These are phyloP conservation scores for Sitta europaea DNA, from an alignment of 2,113 vertebrate species.

Conservation along the genomic window DNA sequence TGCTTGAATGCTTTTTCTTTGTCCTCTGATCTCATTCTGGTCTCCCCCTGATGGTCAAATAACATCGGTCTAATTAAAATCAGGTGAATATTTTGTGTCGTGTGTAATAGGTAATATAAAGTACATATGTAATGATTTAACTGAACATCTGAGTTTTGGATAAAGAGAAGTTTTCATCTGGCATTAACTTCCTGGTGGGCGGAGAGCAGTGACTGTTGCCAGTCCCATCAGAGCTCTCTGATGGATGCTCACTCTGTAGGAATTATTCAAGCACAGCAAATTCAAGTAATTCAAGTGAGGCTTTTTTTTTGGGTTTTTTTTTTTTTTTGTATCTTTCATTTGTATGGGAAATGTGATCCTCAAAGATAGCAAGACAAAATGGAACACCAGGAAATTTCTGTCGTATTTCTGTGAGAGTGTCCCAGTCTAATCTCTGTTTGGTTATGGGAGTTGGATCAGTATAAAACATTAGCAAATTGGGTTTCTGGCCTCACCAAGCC, in stretches of 20 bases:
- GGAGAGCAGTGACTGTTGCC: background rate
- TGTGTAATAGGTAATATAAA: slow-evolving; percentile 68
- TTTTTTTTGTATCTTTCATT: background rate
- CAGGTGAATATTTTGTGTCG: slow-evolving; percentile 58
- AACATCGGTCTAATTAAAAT: slow-evolving; percentile 58
- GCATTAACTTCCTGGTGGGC: background rate
- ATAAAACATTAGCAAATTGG: background rate
- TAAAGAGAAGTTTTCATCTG: slow-evolving; percentile 45
- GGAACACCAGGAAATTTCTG: background rate
- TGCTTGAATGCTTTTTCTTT: background rate
- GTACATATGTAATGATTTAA: slow-evolving; percentile 55
- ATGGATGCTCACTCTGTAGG: background rate
- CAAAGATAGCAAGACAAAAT: background rate
- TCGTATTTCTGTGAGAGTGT: background rate
- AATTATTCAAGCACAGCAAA: background rate
- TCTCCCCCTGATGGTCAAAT: background rate
- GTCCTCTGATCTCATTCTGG: slow-evolving; percentile 15
- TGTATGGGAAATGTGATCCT: background rate
- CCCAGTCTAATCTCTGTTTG: slow-evolving; percentile 44
- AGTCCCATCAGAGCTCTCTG: background rate
- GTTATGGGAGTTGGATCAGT: background rate
- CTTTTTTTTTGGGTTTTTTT: too few relatives aligned
- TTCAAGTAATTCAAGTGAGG: background rate
- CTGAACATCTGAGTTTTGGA: slow-evolving; percentile 40
- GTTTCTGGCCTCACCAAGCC: background rate